Base-by-base conservation (phyloP, 2,888 invertebrate species). In the Thyatira batis region DNA sequence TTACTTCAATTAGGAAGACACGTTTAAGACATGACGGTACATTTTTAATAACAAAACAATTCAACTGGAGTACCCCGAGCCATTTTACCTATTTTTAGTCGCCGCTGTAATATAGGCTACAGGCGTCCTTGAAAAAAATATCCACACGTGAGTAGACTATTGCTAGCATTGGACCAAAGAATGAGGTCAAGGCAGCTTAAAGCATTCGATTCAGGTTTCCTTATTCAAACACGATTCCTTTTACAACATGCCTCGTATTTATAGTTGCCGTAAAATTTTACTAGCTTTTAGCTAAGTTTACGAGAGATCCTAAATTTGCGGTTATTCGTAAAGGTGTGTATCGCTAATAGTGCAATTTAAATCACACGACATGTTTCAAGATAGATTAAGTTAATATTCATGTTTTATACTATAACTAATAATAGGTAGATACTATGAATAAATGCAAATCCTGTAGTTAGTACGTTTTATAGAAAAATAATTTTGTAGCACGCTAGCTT, bases 141-240 rank as follows among this genome's bases (percentile, higher is more conserved):
- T 58, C 61, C 57, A 57, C 63, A 65, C 67, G 61, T 68, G 61
- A 70, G 69, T 57, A 62, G 58, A 59, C 60, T 28, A 60, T 60
- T 59, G 70, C 62, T 65, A 67, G 65, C 68, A 71, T 73, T 69
- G 67, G 70, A 67, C 66, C 64, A 59, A 52, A 61, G 54, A 71
- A 65, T 51, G 62, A 57, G 73, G 73, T 73, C 73, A 71, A 73
- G 73, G 70, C 58, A 61, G 69, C 39, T 63, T 61, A 63, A 63
- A 69, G 67, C 60, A 62, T 68, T 71, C 67, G 69, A 71, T 71
- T 71, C 67, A 69, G 61, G 61, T 67, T 71, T 67, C 63, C 66
- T 64, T 69, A 71, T 68, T 69, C 65, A 67, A 65, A 67, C 65
- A 61, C 61, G 62, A 71, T 57, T 67, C 63, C 70, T 69, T 69